These are phyloP conservation scores for Limosa lapponica DNA, from an alignment of 2,797 vertebrate species.

Conservation along the genomic window DNA sequence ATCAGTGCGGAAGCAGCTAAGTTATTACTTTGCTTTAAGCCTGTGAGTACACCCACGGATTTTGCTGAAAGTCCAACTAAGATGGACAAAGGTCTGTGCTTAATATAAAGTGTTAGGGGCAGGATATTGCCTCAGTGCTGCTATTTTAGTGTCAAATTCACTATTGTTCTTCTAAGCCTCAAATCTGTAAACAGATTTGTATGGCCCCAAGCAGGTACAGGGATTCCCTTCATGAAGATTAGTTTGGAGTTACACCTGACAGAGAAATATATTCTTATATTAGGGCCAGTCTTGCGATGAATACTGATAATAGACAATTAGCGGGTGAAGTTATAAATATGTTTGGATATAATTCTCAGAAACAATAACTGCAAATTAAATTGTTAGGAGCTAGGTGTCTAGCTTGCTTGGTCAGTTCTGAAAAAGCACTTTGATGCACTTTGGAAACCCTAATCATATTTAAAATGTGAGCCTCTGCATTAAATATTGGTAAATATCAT, in stretches of 20 bases:
- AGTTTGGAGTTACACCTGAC: not conserved
- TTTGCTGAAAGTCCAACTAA: not conserved
- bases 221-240: not conserved
- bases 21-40: constrained; percentile 1
- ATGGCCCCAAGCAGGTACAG: not conserved
- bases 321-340: not conserved
- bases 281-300: not conserved
- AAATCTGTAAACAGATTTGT: not conserved
- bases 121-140: not conserved
- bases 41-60: not conserved
- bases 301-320: not conserved
- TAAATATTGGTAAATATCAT: not conserved
- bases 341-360: not conserved
- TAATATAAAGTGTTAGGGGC: not conserved
- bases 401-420: not conserved
- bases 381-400: not conserved
- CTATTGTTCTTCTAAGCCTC: not conserved
- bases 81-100: not conserved
- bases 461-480: not conserved
- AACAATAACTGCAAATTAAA: not conserved
- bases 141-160: not conserved
- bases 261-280: not conserved
- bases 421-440: not conserved
- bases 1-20: not conserved
- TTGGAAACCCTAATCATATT: not conserved